Evolutionary conservation across 2,797 vertebrate species (phyloP).

Genomic region (Perodicticus potto): DNA sequence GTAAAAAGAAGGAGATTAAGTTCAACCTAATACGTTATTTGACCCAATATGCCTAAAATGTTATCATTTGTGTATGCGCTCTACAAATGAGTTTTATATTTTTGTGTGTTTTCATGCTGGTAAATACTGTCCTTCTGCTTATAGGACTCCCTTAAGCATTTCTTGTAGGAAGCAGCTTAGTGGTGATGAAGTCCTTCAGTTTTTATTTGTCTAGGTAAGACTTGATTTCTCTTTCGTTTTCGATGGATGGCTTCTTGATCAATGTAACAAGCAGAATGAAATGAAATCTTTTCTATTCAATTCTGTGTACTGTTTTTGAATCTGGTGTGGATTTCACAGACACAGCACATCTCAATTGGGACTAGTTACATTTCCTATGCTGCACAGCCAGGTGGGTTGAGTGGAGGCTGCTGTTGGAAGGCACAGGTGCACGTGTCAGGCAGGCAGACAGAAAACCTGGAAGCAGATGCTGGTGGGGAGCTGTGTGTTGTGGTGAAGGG

Average conservation of each 20-base stretch:
- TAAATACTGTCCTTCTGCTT: neutral
- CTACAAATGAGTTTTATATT: neutral
- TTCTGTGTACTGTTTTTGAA: neutral
- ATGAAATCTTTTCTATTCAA: neutral
- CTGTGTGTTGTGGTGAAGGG: neutral
- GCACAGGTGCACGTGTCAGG: no score
- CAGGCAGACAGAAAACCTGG: no score
- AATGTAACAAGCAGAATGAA: neutral
- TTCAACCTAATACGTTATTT: neutral
- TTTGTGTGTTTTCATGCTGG: neutral
- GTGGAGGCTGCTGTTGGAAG: no score
- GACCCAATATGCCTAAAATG: neutral
- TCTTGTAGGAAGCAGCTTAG: neutral
- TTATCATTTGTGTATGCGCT: neutral
- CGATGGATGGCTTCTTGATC: neutral
- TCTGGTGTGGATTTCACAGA: neutral
- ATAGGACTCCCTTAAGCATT: neutral
- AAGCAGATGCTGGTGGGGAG: accelerated
- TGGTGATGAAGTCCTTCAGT: neutral
- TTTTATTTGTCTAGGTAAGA: neutral
- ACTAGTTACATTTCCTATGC: neutral
- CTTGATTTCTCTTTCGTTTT: neutral
- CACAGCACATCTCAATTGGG: neutral
- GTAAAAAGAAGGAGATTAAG: neutral
- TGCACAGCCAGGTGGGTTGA: accelerated